Evolutionary conservation across 1,140 invertebrate species (phyloP), one percentile per base, ranked within the genome.

Genomic region (Drosophila cardini): DNA sequence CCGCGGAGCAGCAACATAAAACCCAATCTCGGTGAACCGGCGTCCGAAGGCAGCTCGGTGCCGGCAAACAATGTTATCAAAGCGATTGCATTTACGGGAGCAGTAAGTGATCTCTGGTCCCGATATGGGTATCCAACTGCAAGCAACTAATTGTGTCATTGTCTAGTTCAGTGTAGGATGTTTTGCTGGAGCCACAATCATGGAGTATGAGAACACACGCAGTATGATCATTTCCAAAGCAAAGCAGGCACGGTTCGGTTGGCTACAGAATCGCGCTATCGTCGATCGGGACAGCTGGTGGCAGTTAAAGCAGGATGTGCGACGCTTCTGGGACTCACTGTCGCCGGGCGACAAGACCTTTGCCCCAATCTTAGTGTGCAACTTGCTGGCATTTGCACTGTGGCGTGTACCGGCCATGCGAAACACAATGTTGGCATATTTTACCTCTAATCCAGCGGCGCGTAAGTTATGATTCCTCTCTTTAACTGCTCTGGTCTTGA

Each of bases 151-250:
- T 26, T 26, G 21, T 26, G 21, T 5, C 21, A 4, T 76, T 55
- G 71, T 62, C 32, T 69, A 91, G 87, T 96, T 98, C 87, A 95
- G 95, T 90, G 93, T 95, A 64, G 93, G 94, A 30, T 95, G 95
- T 90, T 94, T 97, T 91, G 93, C 94, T 9, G 95, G 95, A 43
- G 96, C 95, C 86, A 94, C 96, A 15, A 96, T 98, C 69, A 97
- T 96, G 96, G 96, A 98, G 92, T 98, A 98, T 94, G 97, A 98
- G 93, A 95, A 94, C 78, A 93, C 97, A 82, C 93, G 96, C 71
- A 91, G 93, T 43, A 94, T 94, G 91, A 95, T 95, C 1, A 89
- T 94, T 21, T 93, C 92, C 11, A 93, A 95, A 76, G 92, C 95
- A 4, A 94, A 94, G 73, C 93, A 94, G 43, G 90, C 93, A 52